These are phyloP conservation scores for Petrophora chlorosata DNA, from an alignment of 2,888 invertebrate genomes.

Conservation along the genomic window DNA sequence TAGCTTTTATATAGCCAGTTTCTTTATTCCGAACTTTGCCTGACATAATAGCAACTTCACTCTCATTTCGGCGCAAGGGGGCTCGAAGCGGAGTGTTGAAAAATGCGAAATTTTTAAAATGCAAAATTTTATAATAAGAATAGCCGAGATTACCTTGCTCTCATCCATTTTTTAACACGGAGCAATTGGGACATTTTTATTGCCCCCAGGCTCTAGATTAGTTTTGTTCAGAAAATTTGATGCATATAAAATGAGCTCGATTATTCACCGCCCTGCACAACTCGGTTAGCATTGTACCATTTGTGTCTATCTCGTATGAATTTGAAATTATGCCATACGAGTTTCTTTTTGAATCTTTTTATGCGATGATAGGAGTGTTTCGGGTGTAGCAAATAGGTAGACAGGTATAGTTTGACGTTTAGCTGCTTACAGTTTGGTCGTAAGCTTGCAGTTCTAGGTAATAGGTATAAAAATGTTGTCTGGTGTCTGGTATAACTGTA, in stretches of 20 bases:
- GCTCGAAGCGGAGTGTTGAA: slow-evolving; percentile 62
- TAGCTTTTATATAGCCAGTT: slow-evolving; percentile 41
- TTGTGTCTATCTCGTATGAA: slow-evolving; percentile 61
- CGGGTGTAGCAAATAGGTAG: too few relatives aligned
- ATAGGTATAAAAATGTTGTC: too few relatives aligned
- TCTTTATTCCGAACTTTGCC: slow-evolving; percentile 57
- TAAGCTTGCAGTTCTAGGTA: too few relatives aligned
- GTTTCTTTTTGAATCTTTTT: too few relatives aligned
- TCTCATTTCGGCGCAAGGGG: slow-evolving; percentile 60
- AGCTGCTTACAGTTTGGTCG: too few relatives aligned
- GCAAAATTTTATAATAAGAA: slow-evolving; percentile 80
- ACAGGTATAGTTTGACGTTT: too few relatives aligned
- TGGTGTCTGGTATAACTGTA: too few relatives aligned
- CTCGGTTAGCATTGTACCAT: slow-evolving; percentile 62
- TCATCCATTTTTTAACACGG: slow-evolving; percentile 77
- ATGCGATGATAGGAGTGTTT: too few relatives aligned
- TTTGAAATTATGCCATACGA: slow-evolving; percentile 63
- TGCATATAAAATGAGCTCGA: slow-evolving; percentile 82
- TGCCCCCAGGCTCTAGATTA: slow-evolving; percentile 78
- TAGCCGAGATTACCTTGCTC: slow-evolving; percentile 78
- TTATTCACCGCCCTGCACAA: slow-evolving; percentile 73
- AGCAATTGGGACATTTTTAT: slow-evolving; percentile 81
- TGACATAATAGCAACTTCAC: slow-evolving; percentile 63
- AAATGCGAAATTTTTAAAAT: slow-evolving; percentile 77
- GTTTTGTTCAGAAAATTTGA: slow-evolving; percentile 82